Evolutionary conservation across 2,797 vertebrate genomes (phyloP).

Genomic region (Bovichtus variegatus): DNA sequence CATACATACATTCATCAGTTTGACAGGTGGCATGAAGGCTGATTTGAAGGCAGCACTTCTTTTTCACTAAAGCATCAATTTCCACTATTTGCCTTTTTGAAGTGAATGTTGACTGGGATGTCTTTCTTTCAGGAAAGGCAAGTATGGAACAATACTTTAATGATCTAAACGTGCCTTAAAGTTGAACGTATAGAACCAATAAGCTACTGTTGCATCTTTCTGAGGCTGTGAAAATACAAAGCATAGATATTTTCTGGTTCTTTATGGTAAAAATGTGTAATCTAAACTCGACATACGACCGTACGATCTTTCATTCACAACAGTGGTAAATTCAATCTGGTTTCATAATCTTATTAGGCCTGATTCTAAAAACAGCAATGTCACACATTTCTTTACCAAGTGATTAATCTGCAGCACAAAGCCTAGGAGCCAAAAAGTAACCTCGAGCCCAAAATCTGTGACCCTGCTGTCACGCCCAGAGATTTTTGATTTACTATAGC

Average conservation of each 20-base stretch:
- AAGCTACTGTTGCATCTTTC: background rate
- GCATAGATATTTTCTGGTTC: background rate
- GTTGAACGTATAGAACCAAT: background rate
- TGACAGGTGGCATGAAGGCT: slow-evolving; percentile 48
- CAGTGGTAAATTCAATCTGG: background rate
- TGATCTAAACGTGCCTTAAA: background rate
- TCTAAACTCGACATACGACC: background rate
- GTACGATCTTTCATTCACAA: background rate
- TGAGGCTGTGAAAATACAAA: background rate
- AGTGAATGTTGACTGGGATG: background rate
- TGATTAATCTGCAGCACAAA: slow-evolving; percentile 51
- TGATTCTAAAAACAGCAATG: slow-evolving; percentile 17
- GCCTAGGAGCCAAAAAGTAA: slow-evolving; percentile 42
- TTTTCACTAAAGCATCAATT: background rate
- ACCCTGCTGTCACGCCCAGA: slow-evolving; percentile 50
- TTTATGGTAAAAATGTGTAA: background rate
- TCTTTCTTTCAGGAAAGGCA: background rate
- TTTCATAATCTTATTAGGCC: background rate
- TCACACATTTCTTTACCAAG: slow-evolving; percentile 5
- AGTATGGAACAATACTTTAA: background rate
- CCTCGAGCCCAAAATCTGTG: slow-evolving; percentile 47
- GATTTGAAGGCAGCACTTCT: slow-evolving; percentile 1
- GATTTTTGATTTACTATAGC: slow-evolving; percentile 69
- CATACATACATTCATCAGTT: slow-evolving; percentile 52
- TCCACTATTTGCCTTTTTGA: slow-evolving; percentile 1